phyloP scores from a whole-genome alignment of 1,140 invertebrate species.

The Gonioctena quinquepunctata region DNA sequence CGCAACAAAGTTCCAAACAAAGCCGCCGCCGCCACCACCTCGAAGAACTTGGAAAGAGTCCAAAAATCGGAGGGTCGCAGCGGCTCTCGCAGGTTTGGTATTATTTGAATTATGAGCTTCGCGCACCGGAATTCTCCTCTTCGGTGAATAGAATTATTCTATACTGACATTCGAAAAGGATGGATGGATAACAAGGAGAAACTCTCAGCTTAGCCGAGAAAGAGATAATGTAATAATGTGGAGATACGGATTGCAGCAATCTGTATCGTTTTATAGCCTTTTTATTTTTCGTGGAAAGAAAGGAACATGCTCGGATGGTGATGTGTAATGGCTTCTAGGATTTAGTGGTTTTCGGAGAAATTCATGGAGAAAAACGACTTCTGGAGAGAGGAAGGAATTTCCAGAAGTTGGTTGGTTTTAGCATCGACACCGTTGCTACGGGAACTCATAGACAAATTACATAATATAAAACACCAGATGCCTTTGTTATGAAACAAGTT shows the following conservation, averaged over 20 bases:
- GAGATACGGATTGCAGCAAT: background rate
- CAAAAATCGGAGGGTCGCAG: background rate
- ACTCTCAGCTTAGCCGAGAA: background rate
- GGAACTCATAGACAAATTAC: no score
- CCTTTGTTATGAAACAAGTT: no score
- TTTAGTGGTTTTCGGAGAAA: background rate
- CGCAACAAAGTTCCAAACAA: background rate
- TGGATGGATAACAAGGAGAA: background rate
- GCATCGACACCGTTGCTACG: no score
- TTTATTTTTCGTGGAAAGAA: background rate
- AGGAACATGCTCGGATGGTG: background rate
- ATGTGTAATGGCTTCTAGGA: background rate
- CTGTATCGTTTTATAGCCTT: background rate
- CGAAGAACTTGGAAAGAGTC: background rate
- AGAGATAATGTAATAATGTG: background rate
- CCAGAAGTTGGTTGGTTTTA: no score
- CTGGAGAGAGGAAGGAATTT: no score
- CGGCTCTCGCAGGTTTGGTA: background rate
- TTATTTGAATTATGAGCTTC: background rate
- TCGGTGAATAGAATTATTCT: constrained; percentile 5
- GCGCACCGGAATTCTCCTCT: background rate
- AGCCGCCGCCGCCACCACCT: background rate
- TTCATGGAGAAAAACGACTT: background rate
- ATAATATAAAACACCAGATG: no score
- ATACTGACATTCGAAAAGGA: background rate